Evolutionary conservation across 2,113 vertebrate species (phyloP), one percentile per base, ranked within the genome.

Genomic region (Emydura subglobosa): DNA sequence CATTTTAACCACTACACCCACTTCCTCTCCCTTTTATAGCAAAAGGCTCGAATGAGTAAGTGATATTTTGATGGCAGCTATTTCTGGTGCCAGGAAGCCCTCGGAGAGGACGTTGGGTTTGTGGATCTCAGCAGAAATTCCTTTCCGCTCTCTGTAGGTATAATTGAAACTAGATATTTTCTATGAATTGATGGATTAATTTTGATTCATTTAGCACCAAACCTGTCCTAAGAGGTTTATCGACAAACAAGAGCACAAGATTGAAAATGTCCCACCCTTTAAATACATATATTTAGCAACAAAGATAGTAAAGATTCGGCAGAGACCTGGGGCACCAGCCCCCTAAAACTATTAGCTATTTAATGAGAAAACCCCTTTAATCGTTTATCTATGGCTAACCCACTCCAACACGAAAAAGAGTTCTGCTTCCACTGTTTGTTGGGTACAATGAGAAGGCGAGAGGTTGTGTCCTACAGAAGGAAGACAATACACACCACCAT

Each of bases 381-480:
- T 55, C 31, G 10, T 3, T 78, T 34, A 86, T 47, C 65, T 65
- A 53, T 14, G 51, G 44, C n/a, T 10, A 44, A 88, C 11, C 39
- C 39, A 22, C 42, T 76, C 72, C 19, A 21, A 65, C 8, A 12
- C 86, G 83, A 96, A 51, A 50, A 9, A 78, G 39, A 29, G 2
- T 53, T 86, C 47, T 68, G 29, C 74, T 7, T 49, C 5, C 39
- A 55, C 12, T 0, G 3, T 10, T 47, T 25, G 14, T 5, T 53
- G 51, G 76, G 79, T 79, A 6, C 39, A 76, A 61, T 72, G n/a
- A 86, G 4, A 24, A 19, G 81, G 86, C 78, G 29, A 85, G 11
- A 21, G 0, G 0, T 39, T 90, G 86, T 68, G 10, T 34, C 0
- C 0, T 17, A 39, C 65, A 68, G 59, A 61, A 61, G 31, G 34